Conservation (phyloP, 2,113 vertebrate species). For the Pipra filicauda region DNA sequence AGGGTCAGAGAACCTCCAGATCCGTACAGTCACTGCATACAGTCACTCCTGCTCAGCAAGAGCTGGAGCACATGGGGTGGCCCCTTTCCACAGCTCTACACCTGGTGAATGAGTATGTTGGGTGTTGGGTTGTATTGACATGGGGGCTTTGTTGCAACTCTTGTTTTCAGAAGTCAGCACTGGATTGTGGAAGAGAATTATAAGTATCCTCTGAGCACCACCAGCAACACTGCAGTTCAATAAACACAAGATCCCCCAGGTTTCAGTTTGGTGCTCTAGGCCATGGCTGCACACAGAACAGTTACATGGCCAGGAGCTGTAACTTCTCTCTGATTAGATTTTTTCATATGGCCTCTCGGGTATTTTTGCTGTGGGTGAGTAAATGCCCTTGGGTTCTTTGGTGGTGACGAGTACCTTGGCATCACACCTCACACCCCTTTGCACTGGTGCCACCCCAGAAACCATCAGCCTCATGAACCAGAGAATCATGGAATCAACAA, state of each 20-base stretch:
- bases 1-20: background rate
- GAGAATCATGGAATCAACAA: background rate
- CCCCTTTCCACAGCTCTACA: background rate
- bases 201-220: background rate
- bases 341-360: background rate
- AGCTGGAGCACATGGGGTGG: background rate
- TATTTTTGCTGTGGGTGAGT: background rate
- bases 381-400: background rate
- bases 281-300: background rate
- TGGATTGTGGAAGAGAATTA: background rate
- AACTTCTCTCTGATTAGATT: background rate
- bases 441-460: background rate
- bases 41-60: fast-evolving
- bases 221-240: background rate
- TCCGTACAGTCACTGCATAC: background rate
- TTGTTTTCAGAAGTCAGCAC: background rate
- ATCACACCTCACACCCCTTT: background rate
- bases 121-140: background rate
- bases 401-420: background rate
- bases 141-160: background rate
- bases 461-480: background rate
- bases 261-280: background rate
- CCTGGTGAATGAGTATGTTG: too few relatives aligned
- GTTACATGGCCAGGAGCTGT: background rate
- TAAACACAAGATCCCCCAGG: background rate